Evolutionary conservation across 1,140 invertebrate genomes (phyloP).

Genomic region (Euschistus heros): DNA sequence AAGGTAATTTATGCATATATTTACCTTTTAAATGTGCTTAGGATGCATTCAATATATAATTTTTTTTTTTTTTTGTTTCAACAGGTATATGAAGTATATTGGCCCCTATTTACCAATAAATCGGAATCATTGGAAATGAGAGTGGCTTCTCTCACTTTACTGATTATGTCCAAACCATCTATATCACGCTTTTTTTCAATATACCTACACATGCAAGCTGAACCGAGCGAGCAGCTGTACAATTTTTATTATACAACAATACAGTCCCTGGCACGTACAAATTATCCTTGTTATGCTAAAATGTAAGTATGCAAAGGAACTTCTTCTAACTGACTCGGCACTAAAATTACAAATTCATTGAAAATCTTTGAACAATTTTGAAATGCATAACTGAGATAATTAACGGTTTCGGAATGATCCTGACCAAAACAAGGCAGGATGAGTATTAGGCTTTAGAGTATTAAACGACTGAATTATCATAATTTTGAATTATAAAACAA

Average conservation of each 20-base stretch:
- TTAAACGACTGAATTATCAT: too few relatives aligned
- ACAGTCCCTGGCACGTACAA: slow-evolving; percentile 52
- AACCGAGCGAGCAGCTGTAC: slow-evolving; percentile 50
- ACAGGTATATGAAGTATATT: slow-evolving; percentile 49
- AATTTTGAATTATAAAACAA: too few relatives aligned
- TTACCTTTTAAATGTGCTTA: not conserved
- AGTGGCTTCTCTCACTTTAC: slow-evolving; percentile 48
- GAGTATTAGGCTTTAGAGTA: too few relatives aligned
- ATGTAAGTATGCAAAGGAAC: slow-evolving; percentile 38
- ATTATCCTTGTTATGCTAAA: slow-evolving; percentile 48
- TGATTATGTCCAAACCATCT: slow-evolving; percentile 48
- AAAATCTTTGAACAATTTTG: too few relatives aligned
- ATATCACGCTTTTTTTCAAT: slow-evolving; percentile 52
- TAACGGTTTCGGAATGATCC: too few relatives aligned
- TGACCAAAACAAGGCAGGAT: too few relatives aligned
- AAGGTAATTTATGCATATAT: slow-evolving; percentile 35
- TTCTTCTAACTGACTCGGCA: too few relatives aligned
- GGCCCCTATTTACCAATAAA: slow-evolving; percentile 55
- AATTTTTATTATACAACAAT: slow-evolving; percentile 61
- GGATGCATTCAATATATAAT: not conserved
- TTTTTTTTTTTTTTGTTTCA: not conserved
- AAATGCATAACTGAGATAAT: too few relatives aligned
- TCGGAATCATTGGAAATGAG: slow-evolving; percentile 54
- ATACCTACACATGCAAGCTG: slow-evolving; percentile 53
- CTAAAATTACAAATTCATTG: too few relatives aligned